Conservation (phyloP, 2,113 vertebrate species). For the Rhinoderma darwinii region DNA sequence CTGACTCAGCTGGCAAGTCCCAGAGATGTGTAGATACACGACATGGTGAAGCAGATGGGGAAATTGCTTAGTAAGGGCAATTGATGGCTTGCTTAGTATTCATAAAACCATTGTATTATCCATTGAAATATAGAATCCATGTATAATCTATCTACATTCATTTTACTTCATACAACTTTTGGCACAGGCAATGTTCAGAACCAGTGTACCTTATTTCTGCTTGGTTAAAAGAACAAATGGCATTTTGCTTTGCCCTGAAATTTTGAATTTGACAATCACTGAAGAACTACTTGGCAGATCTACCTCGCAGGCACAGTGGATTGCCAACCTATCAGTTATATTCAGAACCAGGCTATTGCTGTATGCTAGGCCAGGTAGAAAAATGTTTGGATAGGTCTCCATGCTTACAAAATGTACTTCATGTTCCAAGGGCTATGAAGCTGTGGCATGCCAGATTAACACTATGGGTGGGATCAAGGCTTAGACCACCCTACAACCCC, state of each 20-base stretch:
- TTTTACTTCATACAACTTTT: not conserved
- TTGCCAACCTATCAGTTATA: slow-evolving; percentile 30
- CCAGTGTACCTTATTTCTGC: not conserved
- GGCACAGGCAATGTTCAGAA: not conserved
- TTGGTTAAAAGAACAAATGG: slow-evolving; percentile 38
- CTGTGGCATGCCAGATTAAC: not conserved
- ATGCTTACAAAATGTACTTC: not conserved
- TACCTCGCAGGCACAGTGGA: not conserved
- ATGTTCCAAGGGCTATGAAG: not conserved
- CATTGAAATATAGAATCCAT: slow-evolving; percentile 10
- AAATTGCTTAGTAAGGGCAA: slow-evolving; percentile 50
- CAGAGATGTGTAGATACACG: slow-evolving; percentile 35
- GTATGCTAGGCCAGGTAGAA: not conserved
- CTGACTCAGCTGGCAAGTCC: slow-evolving; percentile 50
- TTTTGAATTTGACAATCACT: slow-evolving; percentile 33
- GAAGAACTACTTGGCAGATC: not conserved
- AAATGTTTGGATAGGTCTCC: not conserved
- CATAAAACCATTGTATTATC: slow-evolving; percentile 43
- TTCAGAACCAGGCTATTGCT: not conserved
- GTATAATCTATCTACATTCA: slow-evolving; percentile 18
- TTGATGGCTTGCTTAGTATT: slow-evolving; percentile 47
- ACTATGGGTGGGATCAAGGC: not conserved
- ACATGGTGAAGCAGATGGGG: slow-evolving; percentile 46
- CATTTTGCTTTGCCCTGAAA: slow-evolving; percentile 19
- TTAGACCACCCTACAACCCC: too few relatives aligned